A percentile compares a stretch with the other conserved stretches of the same genome.
Evolutionary conservation across 2,113 vertebrate species (phyloP).

Genomic region (Alosa alosa): DNA sequence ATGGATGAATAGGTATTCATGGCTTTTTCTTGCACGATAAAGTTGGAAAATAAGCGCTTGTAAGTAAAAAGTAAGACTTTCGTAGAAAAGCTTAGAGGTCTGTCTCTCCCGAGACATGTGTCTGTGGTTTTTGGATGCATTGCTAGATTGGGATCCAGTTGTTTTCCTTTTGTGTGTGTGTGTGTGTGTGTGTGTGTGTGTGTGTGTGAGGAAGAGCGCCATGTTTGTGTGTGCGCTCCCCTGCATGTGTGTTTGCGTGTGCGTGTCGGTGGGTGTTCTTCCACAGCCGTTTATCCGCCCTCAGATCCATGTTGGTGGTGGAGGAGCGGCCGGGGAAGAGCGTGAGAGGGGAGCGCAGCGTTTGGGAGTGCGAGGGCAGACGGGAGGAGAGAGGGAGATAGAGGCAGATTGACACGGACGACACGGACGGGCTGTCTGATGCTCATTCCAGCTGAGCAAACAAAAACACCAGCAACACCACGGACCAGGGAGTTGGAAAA

Average conservation of each 20-base stretch:
- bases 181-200: neutral
- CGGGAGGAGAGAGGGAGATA: neutral
- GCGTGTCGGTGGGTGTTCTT: constrained; percentile 35
- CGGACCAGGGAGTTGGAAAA: constrained; percentile 72
- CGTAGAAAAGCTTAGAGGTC: neutral
- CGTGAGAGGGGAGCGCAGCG: constrained; percentile 43
- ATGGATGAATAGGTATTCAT: neutral
- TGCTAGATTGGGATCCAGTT: neutral
- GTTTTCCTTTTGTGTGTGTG: neutral
- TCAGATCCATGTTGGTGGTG: constrained; percentile 63
- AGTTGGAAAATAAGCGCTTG: neutral
- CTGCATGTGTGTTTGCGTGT: constrained; percentile 35
- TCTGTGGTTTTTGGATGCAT: neutral
- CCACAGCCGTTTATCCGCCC: constrained; percentile 36
- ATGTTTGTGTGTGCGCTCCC: neutral
- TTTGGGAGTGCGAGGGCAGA: constrained; percentile 48
- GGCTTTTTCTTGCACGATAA: neutral
- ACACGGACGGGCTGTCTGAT: constrained; percentile 68
- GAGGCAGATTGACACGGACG: constrained; percentile 62
- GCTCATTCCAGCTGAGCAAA: constrained; percentile 80
- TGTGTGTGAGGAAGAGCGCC: neutral
- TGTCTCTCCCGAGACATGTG: neutral
- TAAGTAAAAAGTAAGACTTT: neutral
- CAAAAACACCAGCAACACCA: constrained; percentile 74
- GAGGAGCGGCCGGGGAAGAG: constrained; percentile 37